These are phyloP conservation scores for Maconellicoccus hirsutus DNA, from an alignment of 1,140 invertebrate species.

Conservation along the genomic window DNA sequence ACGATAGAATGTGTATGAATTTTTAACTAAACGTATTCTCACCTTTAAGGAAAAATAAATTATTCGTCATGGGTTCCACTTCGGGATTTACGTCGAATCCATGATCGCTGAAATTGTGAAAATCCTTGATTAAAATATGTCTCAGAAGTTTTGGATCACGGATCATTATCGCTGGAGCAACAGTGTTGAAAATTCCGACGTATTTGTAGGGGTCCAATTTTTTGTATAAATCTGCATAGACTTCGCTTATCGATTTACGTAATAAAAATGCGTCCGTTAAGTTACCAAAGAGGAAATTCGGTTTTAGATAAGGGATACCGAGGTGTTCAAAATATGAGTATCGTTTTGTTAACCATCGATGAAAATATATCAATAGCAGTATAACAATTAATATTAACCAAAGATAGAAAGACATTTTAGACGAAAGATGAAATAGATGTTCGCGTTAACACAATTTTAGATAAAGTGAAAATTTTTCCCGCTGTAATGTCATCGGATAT, in stretches of 20 bases:
- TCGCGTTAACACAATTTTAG: no score
- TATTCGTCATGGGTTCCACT: constrained; percentile 32
- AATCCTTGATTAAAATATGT: constrained; percentile 39
- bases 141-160: constrained; percentile 39
- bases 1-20: no score
- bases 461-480: no score
- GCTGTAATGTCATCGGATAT: no score
- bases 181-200: constrained; percentile 23
- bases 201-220: neutral
- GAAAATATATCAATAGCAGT: no score
- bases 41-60: neutral
- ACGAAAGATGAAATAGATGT: no score
- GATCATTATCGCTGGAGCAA: constrained; percentile 34
- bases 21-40: neutral
- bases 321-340: neutral
- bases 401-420: no score
- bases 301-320: neutral
- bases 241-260: neutral
- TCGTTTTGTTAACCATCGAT: neutral
- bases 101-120: constrained; percentile 37
- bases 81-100: constrained; percentile 4
- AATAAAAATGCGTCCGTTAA: neutral
- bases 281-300: neutral
- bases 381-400: no score
- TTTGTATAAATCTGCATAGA: neutral